Base-by-base conservation (phyloP, 2,113 vertebrate genomes). In the Nerophis ophidion region DNA sequence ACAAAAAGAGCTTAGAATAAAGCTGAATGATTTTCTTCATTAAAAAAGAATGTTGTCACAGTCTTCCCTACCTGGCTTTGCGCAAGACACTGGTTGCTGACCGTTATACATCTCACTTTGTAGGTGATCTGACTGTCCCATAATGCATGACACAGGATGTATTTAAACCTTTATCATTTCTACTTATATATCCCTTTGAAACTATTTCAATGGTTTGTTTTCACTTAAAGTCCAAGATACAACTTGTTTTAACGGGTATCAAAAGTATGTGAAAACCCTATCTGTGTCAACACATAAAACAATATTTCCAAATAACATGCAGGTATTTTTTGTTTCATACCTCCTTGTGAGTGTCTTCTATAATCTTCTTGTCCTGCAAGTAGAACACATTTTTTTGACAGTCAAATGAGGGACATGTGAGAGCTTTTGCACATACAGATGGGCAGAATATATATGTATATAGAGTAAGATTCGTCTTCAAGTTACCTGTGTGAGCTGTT, bases 301-400 rank as follows among this genome's bases (percentile, higher is more conserved):
- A 46, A 11, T 16, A 56, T 6, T 11, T 17, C 0, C 8, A 13
- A 26, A 16, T 48, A 8, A 6, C 8, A 5, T n/a, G 52, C 36
- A 7, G 13, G 36, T 13, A 0, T n/a, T 16, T 58, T 47, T 40
- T 35, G 16, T 57, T 76, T 72, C 60, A 15, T 83, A 98, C 97
- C 94, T 98, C 94, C 79, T 87, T 93, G 57, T 95, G 89, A 81
- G 93, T 84, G 77, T 91, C 92, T 81, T 93, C 95, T 57, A 90
- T 86, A 17, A 91, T 76, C 77, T 89, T 89, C 80, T 95, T 94
- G 74, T 96, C 96, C 97, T 99, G 77, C 51, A 88, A 71, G 79
- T 67, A 50, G 78, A 74, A 79, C 50, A 59, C 65, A 68, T 47
- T 7, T 53, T 57, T 55, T 11, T 1, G 19, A 6, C 4, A 34